These are phyloP conservation scores for Epistrophella euchroma DNA, from an alignment of 2,888 invertebrate genomes.

Conservation along the genomic window DNA sequence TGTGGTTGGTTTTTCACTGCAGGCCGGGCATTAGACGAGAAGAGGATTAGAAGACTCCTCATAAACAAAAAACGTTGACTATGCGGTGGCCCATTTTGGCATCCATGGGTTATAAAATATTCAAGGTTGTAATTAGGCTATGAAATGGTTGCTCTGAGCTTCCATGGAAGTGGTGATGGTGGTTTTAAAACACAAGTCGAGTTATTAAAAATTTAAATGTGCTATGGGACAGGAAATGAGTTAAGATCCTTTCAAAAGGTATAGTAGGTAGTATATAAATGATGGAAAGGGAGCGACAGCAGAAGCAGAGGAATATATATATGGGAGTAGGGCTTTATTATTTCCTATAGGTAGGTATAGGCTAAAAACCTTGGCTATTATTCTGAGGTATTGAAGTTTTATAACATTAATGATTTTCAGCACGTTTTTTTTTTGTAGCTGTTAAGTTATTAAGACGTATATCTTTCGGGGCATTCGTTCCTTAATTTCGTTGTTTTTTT, in stretches of 20 bases:
- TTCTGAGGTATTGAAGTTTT: constrained; percentile 31
- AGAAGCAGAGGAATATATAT: not conserved
- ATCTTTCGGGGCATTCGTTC: constrained; percentile 25
- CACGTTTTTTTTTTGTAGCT: constrained; percentile 19
- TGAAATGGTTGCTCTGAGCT: constrained; percentile 49
- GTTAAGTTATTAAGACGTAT: constrained; percentile 27
- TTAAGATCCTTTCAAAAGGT: constrained; percentile 55
- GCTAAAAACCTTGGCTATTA: constrained; percentile 9
- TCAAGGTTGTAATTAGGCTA: constrained; percentile 73
- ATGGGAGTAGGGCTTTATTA: constrained; percentile 40
- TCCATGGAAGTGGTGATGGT: constrained; percentile 24
- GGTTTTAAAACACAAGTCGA: constrained; percentile 52
- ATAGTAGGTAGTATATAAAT: not conserved
- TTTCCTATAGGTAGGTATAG: not conserved
- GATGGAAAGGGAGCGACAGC: too few relatives aligned
- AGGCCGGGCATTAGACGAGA: constrained; percentile 27
- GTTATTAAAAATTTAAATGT: constrained; percentile 70
- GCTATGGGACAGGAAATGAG: constrained; percentile 73
- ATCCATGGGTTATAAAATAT: constrained; percentile 64
- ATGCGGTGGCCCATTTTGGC: constrained; percentile 25
- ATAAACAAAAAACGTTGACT: constrained; percentile 37
- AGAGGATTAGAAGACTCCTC: constrained; percentile 53
- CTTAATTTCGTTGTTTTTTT: not conserved
- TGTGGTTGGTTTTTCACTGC: not conserved
- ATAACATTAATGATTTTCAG: constrained; percentile 30